phyloP scores from a whole-genome alignment of 2,888 invertebrate species.

The Leptogaster cylindrica region DNA sequence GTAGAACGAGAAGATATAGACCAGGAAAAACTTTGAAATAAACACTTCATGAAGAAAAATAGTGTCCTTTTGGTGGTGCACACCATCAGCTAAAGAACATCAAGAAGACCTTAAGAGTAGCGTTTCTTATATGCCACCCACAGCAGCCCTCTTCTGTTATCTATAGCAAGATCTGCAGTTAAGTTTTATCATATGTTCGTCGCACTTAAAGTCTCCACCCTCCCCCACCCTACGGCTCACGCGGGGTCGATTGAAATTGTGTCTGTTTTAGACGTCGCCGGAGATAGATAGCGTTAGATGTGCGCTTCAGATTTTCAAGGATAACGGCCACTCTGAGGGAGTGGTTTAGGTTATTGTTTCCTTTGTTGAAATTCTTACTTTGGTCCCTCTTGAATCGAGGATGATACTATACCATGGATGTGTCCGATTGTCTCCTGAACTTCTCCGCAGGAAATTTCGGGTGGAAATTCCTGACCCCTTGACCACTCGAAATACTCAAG shows the following conservation, averaged over 20 bases:
- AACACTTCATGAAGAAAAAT: constrained; percentile 45
- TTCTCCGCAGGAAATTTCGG: constrained; percentile 18
- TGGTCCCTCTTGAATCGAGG: constrained; percentile 19
- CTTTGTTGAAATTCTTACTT: constrained; percentile 33
- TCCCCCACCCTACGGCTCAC: constrained; percentile 9
- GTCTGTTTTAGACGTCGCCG: constrained; percentile 43
- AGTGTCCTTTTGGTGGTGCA: constrained; percentile 42
- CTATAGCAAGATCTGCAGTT: constrained; percentile 36
- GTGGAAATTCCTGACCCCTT: constrained; percentile 41
- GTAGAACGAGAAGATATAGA: constrained; percentile 16
- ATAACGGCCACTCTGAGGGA: constrained; percentile 43
- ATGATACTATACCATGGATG: constrained; percentile 20
- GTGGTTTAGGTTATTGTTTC: constrained; percentile 48
- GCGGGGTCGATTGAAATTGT: constrained; percentile 34
- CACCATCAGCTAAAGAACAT: constrained; percentile 37
- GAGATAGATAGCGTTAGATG: constrained; percentile 41
- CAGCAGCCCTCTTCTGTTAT: constrained; percentile 15
- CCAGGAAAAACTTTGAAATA: constrained; percentile 37
- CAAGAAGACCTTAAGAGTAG: constrained; percentile 23
- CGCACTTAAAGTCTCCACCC: constrained; percentile 10
- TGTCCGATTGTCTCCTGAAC: constrained; percentile 7
- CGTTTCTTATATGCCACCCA: constrained; percentile 35
- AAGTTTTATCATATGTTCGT: constrained; percentile 40
- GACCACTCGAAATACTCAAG: constrained; percentile 44
- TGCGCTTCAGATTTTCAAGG: constrained; percentile 40